Conservation (phyloP, 2,797 vertebrate species). For the Spinus pinus region DNA sequence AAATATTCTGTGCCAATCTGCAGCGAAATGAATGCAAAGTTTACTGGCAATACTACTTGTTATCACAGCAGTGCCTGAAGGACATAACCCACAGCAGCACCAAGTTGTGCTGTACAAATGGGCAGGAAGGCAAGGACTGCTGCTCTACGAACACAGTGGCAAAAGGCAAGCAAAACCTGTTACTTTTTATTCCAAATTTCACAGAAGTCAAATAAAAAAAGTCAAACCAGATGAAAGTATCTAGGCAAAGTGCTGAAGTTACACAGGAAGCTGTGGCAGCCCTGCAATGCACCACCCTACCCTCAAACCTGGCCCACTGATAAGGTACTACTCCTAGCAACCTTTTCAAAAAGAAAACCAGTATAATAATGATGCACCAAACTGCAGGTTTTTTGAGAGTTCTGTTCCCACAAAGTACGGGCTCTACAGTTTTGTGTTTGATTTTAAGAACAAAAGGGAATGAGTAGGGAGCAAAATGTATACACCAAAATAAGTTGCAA, state of each 20-base stretch:
- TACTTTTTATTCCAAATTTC: background rate
- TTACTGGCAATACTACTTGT: background rate
- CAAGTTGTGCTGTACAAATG: background rate
- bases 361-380: background rate
- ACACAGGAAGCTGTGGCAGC: background rate
- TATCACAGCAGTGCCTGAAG: background rate
- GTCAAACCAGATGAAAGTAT: background rate
- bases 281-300: background rate
- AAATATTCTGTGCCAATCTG: background rate
- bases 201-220: background rate
- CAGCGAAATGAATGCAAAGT: background rate
- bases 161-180: background rate
- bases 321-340: background rate
- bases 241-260: background rate
- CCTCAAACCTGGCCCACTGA: background rate
- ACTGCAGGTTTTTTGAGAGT: accelerated
- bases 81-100: background rate
- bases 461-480: accelerated
- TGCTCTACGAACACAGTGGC: background rate
- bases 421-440: background rate
- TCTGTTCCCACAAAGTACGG: accelerated
- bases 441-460: background rate
- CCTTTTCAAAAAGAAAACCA: background rate
- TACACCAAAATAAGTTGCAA: background rate
- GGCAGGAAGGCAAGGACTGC: background rate